Conservation (phyloP, 2,113 vertebrate genomes). For the Heterochromis multidens region DNA sequence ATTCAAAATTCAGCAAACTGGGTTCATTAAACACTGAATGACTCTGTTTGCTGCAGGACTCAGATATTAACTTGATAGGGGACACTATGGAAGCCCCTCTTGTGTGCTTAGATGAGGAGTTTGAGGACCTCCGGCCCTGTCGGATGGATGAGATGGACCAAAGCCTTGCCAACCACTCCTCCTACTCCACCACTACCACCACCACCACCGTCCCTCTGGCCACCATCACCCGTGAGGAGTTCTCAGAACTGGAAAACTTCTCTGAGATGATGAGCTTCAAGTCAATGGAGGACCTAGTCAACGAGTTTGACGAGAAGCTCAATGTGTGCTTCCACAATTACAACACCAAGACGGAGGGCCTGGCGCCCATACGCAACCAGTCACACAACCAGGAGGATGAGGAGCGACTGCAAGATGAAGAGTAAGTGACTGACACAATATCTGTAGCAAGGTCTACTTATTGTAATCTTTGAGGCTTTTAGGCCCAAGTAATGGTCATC, state of each 20-base stretch:
- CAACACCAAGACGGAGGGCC: conserved; percentile 89
- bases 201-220: conserved; percentile 65
- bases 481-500: background rate
- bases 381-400: conserved; percentile 86
- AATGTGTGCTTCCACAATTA: conserved; percentile 95
- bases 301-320: conserved; percentile 93
- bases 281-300: conserved; percentile 94
- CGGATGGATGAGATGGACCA: conserved; percentile 78
- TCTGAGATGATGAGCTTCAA: conserved; percentile 96
- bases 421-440: conserved; percentile 76
- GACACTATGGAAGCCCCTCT: conserved; percentile 88
- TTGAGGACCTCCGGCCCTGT: conserved; percentile 85
- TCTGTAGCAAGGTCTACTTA: background rate
- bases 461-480: background rate
- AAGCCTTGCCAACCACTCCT: conserved; percentile 62
- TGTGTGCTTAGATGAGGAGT: conserved; percentile 91
- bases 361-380: conserved; percentile 88
- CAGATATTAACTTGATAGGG: conserved; percentile 19
- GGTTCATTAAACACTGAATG: background rate
- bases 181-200: conserved; percentile 56
- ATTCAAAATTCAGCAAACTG: background rate
- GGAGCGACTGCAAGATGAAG: conserved; percentile 87
- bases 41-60: conserved; percentile 28
- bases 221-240: conserved; percentile 83
- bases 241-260: conserved; percentile 93